Evolutionary conservation across 2,888 invertebrate species (phyloP).

Genomic region (Epirrhoe alternata): DNA sequence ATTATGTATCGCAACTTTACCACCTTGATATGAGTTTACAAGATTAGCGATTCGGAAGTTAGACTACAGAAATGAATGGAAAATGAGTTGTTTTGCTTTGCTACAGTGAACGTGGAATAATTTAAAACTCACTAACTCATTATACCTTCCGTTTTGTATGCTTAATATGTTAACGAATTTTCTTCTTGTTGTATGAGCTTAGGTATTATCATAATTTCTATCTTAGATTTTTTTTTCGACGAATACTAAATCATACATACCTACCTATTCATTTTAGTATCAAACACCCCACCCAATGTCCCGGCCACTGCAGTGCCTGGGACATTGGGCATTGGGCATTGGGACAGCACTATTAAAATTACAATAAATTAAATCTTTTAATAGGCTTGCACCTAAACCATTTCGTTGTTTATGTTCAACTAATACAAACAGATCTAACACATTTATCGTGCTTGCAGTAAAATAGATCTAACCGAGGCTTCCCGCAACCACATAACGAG

Average conservation of each 20-base stretch:
- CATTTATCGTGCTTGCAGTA: slow-evolving; percentile 22
- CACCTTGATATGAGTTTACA: slow-evolving; percentile 33
- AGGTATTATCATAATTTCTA: neutral
- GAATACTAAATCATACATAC: too few species aligned
- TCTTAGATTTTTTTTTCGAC: neutral
- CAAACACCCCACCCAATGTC: too few species aligned
- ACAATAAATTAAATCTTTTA: too few species aligned
- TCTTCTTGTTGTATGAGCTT: neutral
- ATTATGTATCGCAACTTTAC: slow-evolving; percentile 34
- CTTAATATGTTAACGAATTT: neutral
- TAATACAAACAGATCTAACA: neutral
- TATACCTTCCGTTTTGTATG: neutral
- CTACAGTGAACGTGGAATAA: slow-evolving; percentile 3
- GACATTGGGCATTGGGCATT: too few species aligned
- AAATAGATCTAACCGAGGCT: slow-evolving; percentile 34
- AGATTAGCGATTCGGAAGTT: slow-evolving; percentile 38
- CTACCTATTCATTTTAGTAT: too few species aligned
- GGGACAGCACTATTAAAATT: too few species aligned
- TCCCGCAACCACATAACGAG: slow-evolving; percentile 33
- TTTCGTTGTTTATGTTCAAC: neutral
- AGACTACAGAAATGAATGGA: slow-evolving; percentile 30
- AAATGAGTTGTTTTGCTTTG: slow-evolving; percentile 20
- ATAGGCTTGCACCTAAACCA: too few species aligned
- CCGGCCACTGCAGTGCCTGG: too few species aligned
- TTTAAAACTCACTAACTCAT: slow-evolving; percentile 6